A percentile compares a stretch with the other conserved stretches of the same genome.
phyloP scores from a whole-genome alignment of 1,140 invertebrate genomes.

The Drosophila serrata region DNA sequence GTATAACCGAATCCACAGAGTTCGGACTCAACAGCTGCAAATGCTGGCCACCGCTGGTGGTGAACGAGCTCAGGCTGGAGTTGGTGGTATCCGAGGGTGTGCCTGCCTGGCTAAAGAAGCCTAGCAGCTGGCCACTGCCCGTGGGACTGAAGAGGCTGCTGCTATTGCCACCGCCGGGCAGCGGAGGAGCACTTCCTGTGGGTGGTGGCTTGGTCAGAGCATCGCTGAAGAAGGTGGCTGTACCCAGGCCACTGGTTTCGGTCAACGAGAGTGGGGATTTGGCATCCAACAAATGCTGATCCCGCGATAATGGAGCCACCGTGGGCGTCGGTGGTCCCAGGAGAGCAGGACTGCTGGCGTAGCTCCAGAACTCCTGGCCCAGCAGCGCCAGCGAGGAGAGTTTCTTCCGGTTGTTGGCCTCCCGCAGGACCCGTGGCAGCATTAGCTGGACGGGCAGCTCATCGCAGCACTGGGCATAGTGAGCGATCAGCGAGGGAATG shows the following conservation, averaged over 20 bases:
- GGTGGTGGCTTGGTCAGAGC: slow-evolving; percentile 41
- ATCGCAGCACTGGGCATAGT: slow-evolving; percentile 97
- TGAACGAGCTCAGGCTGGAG: slow-evolving; percentile 88
- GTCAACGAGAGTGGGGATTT: slow-evolving; percentile 83
- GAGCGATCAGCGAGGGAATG: slow-evolving; percentile 95
- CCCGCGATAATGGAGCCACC: slow-evolving; percentile 53
- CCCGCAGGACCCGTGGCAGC: slow-evolving; percentile 92
- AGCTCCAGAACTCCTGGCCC: slow-evolving; percentile 97
- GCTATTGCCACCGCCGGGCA: neutral
- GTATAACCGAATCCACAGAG: slow-evolving; percentile 88
- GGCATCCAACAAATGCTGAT: slow-evolving; percentile 68
- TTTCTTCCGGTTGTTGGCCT: slow-evolving; percentile 95
- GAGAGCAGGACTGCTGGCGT: slow-evolving; percentile 91
- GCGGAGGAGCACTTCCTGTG: slow-evolving; percentile 16
- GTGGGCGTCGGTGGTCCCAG: slow-evolving; percentile 61
- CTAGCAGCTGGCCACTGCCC: slow-evolving; percentile 61
- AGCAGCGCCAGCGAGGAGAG: slow-evolving; percentile 95
- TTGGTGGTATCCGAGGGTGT: slow-evolving; percentile 88
- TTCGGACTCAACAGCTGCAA: slow-evolving; percentile 87
- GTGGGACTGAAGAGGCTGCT: slow-evolving; percentile 74
- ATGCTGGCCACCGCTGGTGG: slow-evolving; percentile 86
- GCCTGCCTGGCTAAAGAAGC: slow-evolving; percentile 86
- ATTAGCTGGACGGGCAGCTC: slow-evolving; percentile 96
- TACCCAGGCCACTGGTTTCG: slow-evolving; percentile 82
- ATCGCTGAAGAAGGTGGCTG: slow-evolving; percentile 80